Evolutionary conservation across 2,113 vertebrate species (phyloP).

Genomic region (Lamprotornis superbus): DNA sequence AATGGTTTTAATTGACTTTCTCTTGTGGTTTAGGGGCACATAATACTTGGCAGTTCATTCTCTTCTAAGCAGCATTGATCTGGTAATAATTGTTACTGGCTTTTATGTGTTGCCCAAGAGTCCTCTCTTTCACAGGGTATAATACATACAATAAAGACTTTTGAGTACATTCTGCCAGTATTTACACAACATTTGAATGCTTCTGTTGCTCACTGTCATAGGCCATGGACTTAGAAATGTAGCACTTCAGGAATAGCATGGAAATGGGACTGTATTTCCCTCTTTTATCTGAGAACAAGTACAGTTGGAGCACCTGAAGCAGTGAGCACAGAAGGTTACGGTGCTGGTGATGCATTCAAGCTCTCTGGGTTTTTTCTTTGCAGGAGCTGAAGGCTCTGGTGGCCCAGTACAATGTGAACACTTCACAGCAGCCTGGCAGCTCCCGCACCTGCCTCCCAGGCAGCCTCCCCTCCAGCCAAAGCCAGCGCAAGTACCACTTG

Average conservation of each 20-base stretch:
- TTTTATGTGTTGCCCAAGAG: conserved; percentile 11
- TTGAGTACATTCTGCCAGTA: neutral
- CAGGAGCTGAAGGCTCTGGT: conserved; percentile 86
- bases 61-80: conserved; percentile 32
- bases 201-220: neutral
- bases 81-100: conserved; percentile 34
- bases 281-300: neutral
- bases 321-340: neutral
- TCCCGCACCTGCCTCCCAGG: neutral
- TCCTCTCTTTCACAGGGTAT: neutral
- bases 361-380: neutral
- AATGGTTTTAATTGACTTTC: conserved; percentile 52
- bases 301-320: neutral
- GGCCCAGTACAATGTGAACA: conserved; percentile 61
- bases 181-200: neutral
- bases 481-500: conserved; percentile 80
- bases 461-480: conserved; percentile 67
- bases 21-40: conserved; percentile 8
- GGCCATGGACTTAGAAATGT: neutral
- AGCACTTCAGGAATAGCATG: neutral
- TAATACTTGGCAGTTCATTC: conserved; percentile 21
- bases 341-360: neutral
- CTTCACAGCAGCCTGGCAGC: conserved; percentile 41
- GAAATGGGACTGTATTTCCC: neutral
- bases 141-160: neutral